phyloP scores from a whole-genome alignment of 2,797 vertebrate species.

The Danio aesculapii region DNA sequence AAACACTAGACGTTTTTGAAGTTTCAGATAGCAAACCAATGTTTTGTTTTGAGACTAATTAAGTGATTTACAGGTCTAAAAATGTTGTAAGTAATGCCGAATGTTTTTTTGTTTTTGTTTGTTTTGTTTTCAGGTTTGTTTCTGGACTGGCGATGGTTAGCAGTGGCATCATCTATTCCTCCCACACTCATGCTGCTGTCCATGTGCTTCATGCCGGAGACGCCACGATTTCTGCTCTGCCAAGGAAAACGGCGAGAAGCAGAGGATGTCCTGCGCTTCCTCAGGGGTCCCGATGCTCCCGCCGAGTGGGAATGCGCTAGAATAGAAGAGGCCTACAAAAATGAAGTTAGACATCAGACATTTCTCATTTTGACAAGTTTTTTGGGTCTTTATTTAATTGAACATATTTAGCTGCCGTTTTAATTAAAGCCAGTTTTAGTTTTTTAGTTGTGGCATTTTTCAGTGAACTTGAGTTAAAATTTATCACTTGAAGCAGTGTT shows the following conservation, averaged over 20 bases:
- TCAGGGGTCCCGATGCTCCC: slow-evolving; percentile 83
- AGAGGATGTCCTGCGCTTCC: slow-evolving; percentile 81
- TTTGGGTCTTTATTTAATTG: not conserved
- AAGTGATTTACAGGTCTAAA: too few relatives aligned
- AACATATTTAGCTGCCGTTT: not conserved
- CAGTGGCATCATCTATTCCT: slow-evolving; percentile 84
- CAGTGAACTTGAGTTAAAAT: not conserved
- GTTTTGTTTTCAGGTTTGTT: slow-evolving; percentile 71
- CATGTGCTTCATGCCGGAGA: slow-evolving; percentile 94
- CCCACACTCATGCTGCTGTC: slow-evolving; percentile 84
- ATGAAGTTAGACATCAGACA: slow-evolving; percentile 77
- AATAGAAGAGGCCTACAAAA: slow-evolving; percentile 73
- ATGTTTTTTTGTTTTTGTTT: too few relatives aligned
- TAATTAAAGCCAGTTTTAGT: not conserved
- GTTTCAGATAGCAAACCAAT: too few relatives aligned
- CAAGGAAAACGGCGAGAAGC: slow-evolving; percentile 82
- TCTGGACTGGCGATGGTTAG: slow-evolving; percentile 91
- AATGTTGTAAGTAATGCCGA: not conserved
- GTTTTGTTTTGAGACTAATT: too few relatives aligned
- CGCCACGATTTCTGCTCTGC: slow-evolving; percentile 87
- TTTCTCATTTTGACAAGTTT: slow-evolving; percentile 3
- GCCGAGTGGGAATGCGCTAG: slow-evolving; percentile 83
- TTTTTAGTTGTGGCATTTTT: not conserved
- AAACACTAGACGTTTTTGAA: too few relatives aligned
- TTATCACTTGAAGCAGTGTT: too few relatives aligned